These are phyloP conservation scores for Echiichthys vipera DNA, from an alignment of 2,797 vertebrate species.

Conservation along the genomic window DNA sequence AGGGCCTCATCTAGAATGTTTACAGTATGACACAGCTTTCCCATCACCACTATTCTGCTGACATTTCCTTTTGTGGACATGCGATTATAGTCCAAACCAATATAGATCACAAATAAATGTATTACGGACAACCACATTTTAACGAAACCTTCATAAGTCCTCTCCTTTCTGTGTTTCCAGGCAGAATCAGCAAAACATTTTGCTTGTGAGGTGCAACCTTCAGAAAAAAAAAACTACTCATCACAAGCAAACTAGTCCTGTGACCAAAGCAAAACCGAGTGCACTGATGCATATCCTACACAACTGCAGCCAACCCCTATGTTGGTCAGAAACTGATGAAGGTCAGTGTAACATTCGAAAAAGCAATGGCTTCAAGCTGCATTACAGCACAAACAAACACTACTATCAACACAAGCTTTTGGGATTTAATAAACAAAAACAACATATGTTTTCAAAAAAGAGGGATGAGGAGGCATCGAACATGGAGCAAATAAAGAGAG, in stretches of 20 bases:
- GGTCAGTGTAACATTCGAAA: constrained; percentile 26
- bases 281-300: background rate
- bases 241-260: background rate
- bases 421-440: background rate
- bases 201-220: background rate
- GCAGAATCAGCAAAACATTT: constrained; percentile 5
- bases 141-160: background rate
- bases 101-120: background rate
- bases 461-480: background rate
- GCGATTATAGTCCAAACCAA: constrained; percentile 6
- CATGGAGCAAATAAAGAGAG: constrained; percentile 6
- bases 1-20: background rate
- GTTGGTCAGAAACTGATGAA: constrained; percentile 31
- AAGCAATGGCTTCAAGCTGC: background rate
- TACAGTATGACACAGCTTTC: constrained; percentile 33
- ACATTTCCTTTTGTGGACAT: constrained; percentile 11
- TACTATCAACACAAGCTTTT: background rate
- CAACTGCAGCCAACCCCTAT: background rate
- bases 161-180: background rate
- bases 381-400: background rate
- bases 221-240: background rate
- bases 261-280: background rate
- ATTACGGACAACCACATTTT: background rate
- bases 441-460: background rate
- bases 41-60: constrained; percentile 8